Base-by-base conservation (phyloP, 2,888 invertebrate genomes). In the Heliconius erato region DNA sequence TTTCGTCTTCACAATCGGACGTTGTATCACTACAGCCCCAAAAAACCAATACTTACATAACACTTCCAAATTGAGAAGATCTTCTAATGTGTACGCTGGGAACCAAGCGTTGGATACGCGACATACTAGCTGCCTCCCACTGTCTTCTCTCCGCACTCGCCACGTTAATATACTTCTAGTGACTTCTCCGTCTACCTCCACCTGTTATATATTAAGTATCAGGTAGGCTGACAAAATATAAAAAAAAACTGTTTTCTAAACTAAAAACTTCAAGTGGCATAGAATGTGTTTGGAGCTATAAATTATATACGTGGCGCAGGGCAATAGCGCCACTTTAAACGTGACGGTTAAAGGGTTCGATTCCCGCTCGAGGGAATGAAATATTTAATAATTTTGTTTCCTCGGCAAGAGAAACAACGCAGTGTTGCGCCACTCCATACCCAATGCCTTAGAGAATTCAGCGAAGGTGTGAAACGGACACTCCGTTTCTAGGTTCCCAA, bases 21-120 rank as follows among this genome's bases (percentile, higher is more conserved):
- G 2, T 23, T 54, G 19, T 23, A 54, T 54, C 6, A 1, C 54
- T 19, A 23, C 54, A 54, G 19, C 54, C 19, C 6, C 28, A 28
- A 23, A 32, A 11, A 71, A 40, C 16, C 16, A 72, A 72, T 28
- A 97, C 98, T 98, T 96, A 98, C 98, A 98, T 92, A 98, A 97
- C 88, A 98, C 98, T 90, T 97, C 97, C 87, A 98, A 96, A 86
- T 97, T 97, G 89, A 97, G 96, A 78, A 97, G 97, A 91, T 98
- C 98, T 93, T 98, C 98, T 80, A 98, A 95, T 79, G 97, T 97
- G 87, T 98, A 97, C 82, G 98, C 98, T 69, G 98, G 98, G 93
- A 98, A 98, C 96, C 98, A 97, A 0, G 98, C 98, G 96, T 99
- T 99, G 92, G 98, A 97, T 82, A 98, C 98, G 84, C 98, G 97